These are phyloP conservation scores for Melieria crassipennis DNA, from an alignment of 2,888 invertebrate species.

Conservation along the genomic window DNA sequence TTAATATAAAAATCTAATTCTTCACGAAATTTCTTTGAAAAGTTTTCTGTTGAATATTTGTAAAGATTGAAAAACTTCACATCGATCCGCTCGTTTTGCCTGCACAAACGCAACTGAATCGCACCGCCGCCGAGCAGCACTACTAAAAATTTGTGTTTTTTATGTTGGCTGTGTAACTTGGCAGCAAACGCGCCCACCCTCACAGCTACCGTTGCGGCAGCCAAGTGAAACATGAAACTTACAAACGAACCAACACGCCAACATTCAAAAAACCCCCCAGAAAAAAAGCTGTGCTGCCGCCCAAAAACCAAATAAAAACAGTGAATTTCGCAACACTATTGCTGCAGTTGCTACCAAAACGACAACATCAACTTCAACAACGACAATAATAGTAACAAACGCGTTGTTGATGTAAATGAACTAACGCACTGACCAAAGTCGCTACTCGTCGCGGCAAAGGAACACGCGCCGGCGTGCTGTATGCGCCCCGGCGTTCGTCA, in stretches of 20 bases:
- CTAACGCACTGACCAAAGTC: not conserved
- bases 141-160: slow-evolving; percentile 46
- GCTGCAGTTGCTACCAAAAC: not conserved
- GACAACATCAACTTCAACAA: not conserved
- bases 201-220: slow-evolving; percentile 43
- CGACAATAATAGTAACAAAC: not conserved
- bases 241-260: slow-evolving; percentile 9
- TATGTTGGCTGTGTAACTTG: slow-evolving; percentile 5
- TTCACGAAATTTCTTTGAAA: no score
- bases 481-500: slow-evolving; percentile 38
- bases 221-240: slow-evolving; percentile 52
- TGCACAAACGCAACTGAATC: slow-evolving; percentile 53
- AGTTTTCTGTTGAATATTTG: no score
- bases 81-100: slow-evolving; percentile 48
- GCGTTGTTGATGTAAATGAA: not conserved
- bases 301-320: not conserved
- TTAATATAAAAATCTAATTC: no score
- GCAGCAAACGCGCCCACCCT: slow-evolving; percentile 17
- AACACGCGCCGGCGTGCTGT: no score
- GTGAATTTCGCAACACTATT: slow-evolving; percentile 10
- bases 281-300: no score
- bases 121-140: slow-evolving; percentile 45
- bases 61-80: slow-evolving; percentile 5
- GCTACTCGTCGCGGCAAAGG: no score
- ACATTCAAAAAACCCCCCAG: not conserved